Evolutionary conservation across 2,888 invertebrate species (phyloP).

Genomic region (Drosophila formosana): DNA sequence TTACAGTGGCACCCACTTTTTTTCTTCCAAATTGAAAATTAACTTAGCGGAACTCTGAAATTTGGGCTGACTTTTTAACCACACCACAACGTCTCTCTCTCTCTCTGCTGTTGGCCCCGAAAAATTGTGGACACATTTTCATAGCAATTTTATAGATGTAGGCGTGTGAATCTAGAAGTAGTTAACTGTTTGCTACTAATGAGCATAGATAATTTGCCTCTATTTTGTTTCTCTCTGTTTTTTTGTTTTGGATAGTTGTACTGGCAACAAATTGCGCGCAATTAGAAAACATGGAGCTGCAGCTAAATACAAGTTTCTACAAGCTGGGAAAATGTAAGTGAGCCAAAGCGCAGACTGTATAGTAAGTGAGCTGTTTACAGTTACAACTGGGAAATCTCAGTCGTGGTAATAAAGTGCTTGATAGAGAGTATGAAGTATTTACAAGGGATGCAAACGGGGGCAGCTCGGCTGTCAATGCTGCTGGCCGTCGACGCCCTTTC

Average conservation of each 20-base stretch:
- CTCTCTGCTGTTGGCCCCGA: constrained; percentile 22
- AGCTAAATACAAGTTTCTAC: constrained; percentile 10
- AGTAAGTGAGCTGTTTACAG: constrained; percentile 55
- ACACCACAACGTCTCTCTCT: not conserved
- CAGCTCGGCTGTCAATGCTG: constrained; percentile 18
- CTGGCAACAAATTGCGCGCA: constrained; percentile 68
- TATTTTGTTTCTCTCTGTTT: constrained; percentile 22
- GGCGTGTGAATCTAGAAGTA: constrained; percentile 63
- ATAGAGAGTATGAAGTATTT: not conserved
- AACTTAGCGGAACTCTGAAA: constrained; percentile 77
- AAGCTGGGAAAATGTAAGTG: constrained; percentile 44
- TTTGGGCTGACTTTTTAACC: constrained; percentile 26
- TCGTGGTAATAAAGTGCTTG: constrained; percentile 3
- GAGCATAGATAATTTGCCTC: constrained; percentile 72
- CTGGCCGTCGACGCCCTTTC: constrained; percentile 26
- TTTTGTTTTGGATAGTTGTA: constrained; percentile 16
- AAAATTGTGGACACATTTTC: constrained; percentile 49
- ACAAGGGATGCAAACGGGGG: constrained; percentile 11
- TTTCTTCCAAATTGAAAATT: constrained; percentile 75
- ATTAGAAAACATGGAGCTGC: constrained; percentile 61
- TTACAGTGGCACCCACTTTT: constrained; percentile 72
- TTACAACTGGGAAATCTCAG: constrained; percentile 23
- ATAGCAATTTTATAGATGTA: constrained; percentile 43
- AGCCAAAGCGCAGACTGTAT: constrained; percentile 40
- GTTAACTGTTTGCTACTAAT: constrained; percentile 55